Base-by-base conservation (phyloP, 1,140 invertebrate genomes). In the Temnothorax nylanderi region DNA sequence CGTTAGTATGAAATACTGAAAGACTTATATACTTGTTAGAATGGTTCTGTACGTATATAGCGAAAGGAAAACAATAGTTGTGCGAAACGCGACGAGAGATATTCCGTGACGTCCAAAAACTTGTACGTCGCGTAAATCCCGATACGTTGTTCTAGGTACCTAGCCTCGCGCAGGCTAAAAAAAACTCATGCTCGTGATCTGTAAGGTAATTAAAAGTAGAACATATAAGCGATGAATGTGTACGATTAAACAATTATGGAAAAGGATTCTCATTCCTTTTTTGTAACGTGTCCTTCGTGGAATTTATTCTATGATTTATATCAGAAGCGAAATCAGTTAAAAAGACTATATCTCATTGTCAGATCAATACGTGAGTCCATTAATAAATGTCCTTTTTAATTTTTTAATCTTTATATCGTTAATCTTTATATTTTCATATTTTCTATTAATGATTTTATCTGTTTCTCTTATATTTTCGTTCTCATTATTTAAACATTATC, bases 1-100 rank as follows among this genome's bases (percentile, higher is more conserved):
- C 74, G 32, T 54, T 64, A 86, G 32, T 58, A 74, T 32, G 87
- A 64, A 80, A 89, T 85, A 89, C 72, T 80, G 81, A 89, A 58
- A 86, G 84, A 75, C 87, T 89, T 88, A 71, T 87, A 89, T 89
- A 89, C 60, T 75, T 86, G 87, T 89, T 89, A 89, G 65, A 67
- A n/a, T 32, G 72, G 41, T 49, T 47, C 44, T 44, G 56, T 64
- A 76, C 10, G 54, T 51, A 26, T 78, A 74, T 78, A 74, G 37
- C 47, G 26, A 47, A 47, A 58, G 64, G 77, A 32, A 71, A 58
- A 56, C 21, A 82, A 82, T 72, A 72, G 67, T 56, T 74, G 41
- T 49, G 80, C 69, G 13, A 74, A 60, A 74, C 37, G n/a, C 11
- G 51, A 75, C 41, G 51, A 74, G 69, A 75, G 54, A 34, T 74